Percentiles rank a stretch among this genome's conserved stretches.
Evolutionary conservation across 2,797 vertebrate genomes (phyloP).

Genomic region (Pipistrellus nathusii): DNA sequence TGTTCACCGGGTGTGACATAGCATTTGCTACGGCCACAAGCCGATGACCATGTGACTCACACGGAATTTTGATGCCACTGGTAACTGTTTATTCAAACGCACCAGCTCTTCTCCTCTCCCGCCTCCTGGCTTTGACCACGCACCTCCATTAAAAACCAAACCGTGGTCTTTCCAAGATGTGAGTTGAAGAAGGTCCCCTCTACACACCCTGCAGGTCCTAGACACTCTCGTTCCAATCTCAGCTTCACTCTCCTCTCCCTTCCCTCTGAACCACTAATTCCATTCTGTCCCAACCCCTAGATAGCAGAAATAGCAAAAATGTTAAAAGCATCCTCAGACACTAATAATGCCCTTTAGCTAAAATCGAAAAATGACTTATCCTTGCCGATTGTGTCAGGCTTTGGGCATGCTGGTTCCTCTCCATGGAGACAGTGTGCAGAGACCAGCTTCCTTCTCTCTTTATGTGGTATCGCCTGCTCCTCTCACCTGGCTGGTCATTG

Average conservation of each 20-base stretch:
- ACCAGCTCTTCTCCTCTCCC: background rate
- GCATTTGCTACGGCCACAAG: background rate
- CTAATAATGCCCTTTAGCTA: background rate
- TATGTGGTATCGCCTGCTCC: background rate
- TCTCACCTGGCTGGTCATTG: background rate
- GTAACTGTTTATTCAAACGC: slow-evolving; percentile 26
- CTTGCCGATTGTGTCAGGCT: background rate
- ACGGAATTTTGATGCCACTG: background rate
- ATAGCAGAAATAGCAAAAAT: background rate
- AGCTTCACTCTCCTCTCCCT: background rate
- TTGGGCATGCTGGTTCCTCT: background rate
- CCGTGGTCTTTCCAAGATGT: background rate
- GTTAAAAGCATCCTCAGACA: background rate
- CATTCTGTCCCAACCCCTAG: background rate
- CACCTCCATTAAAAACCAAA: background rate
- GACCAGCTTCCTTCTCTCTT: background rate
- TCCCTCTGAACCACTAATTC: background rate
- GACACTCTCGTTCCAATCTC: background rate
- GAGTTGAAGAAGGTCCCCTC: background rate
- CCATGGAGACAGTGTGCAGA: background rate
- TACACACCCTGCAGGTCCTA: accelerated
- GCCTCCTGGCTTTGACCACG: background rate
- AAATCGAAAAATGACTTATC: background rate
- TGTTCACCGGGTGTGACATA: background rate
- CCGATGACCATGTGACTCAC: background rate